phyloP scores from a whole-genome alignment of 2,888 invertebrate species.

The Pristionchus arcanus region DNA sequence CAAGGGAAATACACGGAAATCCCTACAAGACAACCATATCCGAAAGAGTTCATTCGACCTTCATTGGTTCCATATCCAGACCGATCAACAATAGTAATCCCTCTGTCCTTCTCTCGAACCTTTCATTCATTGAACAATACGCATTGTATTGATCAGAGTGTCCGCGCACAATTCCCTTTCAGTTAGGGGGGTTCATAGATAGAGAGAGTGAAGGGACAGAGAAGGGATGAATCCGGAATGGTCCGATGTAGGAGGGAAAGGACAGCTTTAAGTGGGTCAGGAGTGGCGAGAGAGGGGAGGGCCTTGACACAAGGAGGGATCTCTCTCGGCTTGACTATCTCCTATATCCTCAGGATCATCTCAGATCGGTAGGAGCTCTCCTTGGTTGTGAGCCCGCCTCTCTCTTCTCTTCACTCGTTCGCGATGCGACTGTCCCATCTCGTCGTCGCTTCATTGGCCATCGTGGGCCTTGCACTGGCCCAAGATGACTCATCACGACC shows the following conservation, averaged over 20 bases:
- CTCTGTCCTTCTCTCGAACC: constrained; percentile 23
- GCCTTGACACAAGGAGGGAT: constrained; percentile 51
- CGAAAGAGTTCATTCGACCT: not conserved
- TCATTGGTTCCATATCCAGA: constrained; percentile 16
- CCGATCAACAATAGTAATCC: constrained; percentile 29
- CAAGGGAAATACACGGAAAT: not conserved
- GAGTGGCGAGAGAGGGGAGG: constrained; percentile 30
- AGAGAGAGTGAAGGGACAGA: constrained; percentile 43
- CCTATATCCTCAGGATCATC: constrained; percentile 40
- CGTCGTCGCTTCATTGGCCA: constrained; percentile 54
- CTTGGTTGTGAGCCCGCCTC: constrained; percentile 24
- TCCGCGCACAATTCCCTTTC: constrained; percentile 43
- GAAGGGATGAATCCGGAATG: constrained; percentile 52
- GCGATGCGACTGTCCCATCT: constrained; percentile 32
- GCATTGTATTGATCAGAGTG: constrained; percentile 37
- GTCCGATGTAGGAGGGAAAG: constrained; percentile 40
- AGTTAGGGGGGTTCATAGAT: constrained; percentile 8
- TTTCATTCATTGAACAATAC: constrained; percentile 26
- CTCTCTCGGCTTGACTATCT: constrained; percentile 22
- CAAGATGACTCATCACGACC: constrained; percentile 64
- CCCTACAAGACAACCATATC: not conserved
- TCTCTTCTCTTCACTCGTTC: not conserved
- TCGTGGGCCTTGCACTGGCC: constrained; percentile 57
- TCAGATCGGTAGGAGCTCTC: constrained; percentile 18
- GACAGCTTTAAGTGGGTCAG: constrained; percentile 56